Percentiles rank a stretch among this genome's conserved stretches.
Evolutionary conservation across 2,113 vertebrate genomes (phyloP).

Genomic region (Canis aureus): DNA sequence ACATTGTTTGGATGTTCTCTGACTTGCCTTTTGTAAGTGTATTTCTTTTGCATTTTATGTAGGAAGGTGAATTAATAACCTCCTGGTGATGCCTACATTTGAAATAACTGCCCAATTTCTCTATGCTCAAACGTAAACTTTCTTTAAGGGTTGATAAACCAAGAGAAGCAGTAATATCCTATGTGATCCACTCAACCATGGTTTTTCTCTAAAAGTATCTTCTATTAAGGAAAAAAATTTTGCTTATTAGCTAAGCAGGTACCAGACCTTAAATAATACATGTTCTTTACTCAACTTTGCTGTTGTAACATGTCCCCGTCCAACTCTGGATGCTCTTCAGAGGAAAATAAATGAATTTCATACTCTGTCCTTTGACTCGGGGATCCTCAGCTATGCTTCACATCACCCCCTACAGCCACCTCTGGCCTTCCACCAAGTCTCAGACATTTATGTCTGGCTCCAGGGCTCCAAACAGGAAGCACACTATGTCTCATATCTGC

Average conservation of each 20-base stretch:
- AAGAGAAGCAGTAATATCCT: background rate
- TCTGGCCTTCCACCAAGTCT: background rate
- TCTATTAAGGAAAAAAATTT: background rate
- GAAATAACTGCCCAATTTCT: background rate
- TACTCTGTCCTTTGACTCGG: background rate
- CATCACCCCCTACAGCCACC: background rate
- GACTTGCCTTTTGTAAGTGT: background rate
- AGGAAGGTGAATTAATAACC: background rate
- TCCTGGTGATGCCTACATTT: background rate
- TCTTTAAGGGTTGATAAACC: background rate
- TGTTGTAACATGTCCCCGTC: background rate
- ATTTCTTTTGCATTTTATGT: background rate
- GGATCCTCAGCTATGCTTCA: no score
- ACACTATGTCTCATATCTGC: background rate
- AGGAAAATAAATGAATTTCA: background rate
- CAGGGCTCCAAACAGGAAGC: background rate
- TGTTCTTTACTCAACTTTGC: background rate
- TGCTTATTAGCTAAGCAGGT: background rate
- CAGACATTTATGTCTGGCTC: background rate
- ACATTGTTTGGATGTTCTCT: background rate
- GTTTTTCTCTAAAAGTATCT: background rate
- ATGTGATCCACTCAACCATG: background rate
- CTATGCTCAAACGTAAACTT: constrained; percentile 23
- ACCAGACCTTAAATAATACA: background rate
- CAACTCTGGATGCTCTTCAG: background rate